Percentiles rank a stretch among this genome's conserved stretches.
These are phyloP conservation scores for Stichopus horrens DNA, from an alignment of 53 echinoderm and acorn worm species.

Conservation along the genomic window DNA sequence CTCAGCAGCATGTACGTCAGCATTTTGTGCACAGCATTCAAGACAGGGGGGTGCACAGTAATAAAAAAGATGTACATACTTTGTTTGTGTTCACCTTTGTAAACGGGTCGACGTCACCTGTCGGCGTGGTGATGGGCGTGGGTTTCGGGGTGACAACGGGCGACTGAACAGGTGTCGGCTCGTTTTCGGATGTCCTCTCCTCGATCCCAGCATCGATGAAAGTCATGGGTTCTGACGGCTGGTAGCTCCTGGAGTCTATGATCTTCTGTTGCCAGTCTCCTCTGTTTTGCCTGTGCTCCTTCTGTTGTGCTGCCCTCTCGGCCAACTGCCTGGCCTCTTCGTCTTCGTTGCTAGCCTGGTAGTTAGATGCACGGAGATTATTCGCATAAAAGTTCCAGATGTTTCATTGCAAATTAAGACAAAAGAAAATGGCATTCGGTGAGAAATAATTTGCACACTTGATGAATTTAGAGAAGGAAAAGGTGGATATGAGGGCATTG, in stretches of 20 bases:
- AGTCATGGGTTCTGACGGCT: conserved; percentile 54
- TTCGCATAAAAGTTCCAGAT: too few relatives aligned
- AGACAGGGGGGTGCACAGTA: conserved; percentile 36
- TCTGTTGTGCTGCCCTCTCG: conserved; percentile 88
- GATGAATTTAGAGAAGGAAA: too few relatives aligned
- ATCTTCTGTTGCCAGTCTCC: conserved; percentile 48
- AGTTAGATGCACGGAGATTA: not conserved
- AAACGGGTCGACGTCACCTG: conserved; percentile 71
- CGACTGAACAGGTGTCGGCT: conserved; percentile 76
- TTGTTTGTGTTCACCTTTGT: conserved; percentile 87
- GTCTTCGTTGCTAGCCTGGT: conserved; percentile 84
- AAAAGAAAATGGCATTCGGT: too few relatives aligned
- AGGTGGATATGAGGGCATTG: too few relatives aligned
- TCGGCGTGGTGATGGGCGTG: conserved; percentile 43
- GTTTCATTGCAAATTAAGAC: too few relatives aligned
- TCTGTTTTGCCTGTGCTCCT: conserved; percentile 70
- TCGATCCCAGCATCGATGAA: conserved; percentile 80
- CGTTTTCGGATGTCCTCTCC: conserved; percentile 64
- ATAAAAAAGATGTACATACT: conserved; percentile 74
- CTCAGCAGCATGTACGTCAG: conserved; percentile 16
- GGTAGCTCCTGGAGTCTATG: conserved; percentile 39
- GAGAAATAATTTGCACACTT: too few relatives aligned
- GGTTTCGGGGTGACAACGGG: conserved; percentile 33
- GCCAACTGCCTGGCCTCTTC: conserved; percentile 85
- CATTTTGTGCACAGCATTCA: conserved; percentile 44